A percentile compares a stretch with the other conserved stretches of the same genome.
phyloP scores from a whole-genome alignment of 2,113 vertebrate species.

The Syngnathus typhle region DNA sequence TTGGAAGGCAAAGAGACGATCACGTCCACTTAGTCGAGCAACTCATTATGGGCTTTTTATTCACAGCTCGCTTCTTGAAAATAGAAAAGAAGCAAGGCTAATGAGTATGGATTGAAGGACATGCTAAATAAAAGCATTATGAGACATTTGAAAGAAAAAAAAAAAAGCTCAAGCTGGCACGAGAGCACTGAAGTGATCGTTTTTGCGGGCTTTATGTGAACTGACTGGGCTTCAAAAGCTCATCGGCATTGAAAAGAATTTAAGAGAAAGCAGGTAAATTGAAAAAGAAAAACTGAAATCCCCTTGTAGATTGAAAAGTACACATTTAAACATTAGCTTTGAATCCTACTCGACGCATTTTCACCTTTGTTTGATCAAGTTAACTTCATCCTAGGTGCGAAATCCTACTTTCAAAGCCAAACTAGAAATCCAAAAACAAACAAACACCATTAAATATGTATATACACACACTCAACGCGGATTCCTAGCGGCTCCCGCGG shows the following conservation, averaged over 20 bases:
- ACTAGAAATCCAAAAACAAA: too few species aligned
- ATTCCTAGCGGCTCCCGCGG: constrained; percentile 22
- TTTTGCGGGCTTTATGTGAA: constrained; percentile 12
- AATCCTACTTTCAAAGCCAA: too few species aligned
- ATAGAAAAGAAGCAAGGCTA: not conserved
- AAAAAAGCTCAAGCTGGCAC: constrained; percentile 17
- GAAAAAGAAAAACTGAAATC: too few species aligned
- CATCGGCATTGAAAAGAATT: not conserved
- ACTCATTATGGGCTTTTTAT: not conserved
- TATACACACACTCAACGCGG: not conserved
- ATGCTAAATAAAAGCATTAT: not conserved
- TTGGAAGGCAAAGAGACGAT: not conserved
- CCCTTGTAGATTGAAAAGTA: too few species aligned
- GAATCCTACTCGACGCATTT: too few species aligned
- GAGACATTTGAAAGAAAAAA: constrained; percentile 11
- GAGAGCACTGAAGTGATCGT: constrained; percentile 21
- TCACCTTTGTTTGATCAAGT: too few species aligned
- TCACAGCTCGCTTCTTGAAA: not conserved
- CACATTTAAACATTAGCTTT: too few species aligned
- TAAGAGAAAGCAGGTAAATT: not conserved
- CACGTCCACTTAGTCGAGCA: constrained; percentile 2
- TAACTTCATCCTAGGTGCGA: too few species aligned
- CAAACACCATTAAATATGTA: too few species aligned
- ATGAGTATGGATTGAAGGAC: constrained; percentile 8
- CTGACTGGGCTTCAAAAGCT: not conserved